These are phyloP conservation scores for Drosophila willistoni DNA, from an alignment of 1,140 invertebrate species.

Conservation along the genomic window DNA sequence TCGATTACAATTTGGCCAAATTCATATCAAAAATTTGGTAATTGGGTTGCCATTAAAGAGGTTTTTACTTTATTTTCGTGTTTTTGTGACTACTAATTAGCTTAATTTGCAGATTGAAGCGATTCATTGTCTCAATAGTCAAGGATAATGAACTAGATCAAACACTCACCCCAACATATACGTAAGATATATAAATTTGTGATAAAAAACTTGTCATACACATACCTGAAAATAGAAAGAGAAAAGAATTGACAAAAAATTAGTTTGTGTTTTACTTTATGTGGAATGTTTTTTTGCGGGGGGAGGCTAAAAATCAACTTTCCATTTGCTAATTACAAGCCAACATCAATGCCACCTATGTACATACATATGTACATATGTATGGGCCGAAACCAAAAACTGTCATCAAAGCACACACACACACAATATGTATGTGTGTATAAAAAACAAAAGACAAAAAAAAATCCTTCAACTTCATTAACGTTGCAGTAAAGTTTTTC, in stretches of 20 bases:
- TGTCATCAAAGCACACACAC: conserved; percentile 2
- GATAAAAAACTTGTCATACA: conserved; percentile 11
- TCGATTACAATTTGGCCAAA: too few relatives aligned
- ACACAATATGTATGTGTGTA: conserved; percentile 23
- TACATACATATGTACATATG: not conserved
- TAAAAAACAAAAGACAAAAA: conserved; percentile 24
- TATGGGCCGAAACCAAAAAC: conserved; percentile 10
- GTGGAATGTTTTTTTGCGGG: not conserved
- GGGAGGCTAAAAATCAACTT: conserved; percentile 26
- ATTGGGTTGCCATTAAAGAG: too few relatives aligned
- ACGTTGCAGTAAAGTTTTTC: conserved; percentile 63
- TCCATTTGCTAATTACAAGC: conserved; percentile 57
- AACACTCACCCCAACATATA: not conserved
- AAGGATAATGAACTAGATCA: not conserved
- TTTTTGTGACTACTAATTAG: not conserved
- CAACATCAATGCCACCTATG: conserved; percentile 2
- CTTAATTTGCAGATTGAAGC: too few relatives aligned
- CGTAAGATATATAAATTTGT: not conserved
- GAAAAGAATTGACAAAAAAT: conserved; percentile 9
- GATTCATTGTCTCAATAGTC: not conserved
- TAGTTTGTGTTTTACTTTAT: conserved; percentile 6
- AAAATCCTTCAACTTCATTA: conserved; percentile 76
- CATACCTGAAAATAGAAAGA: conserved; percentile 19
- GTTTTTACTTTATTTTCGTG: too few relatives aligned
- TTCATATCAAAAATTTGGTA: too few relatives aligned